Evolutionary conservation across 2,797 vertebrate genomes (phyloP), one percentile per base, ranked within the genome.

Genomic region (Sebastes iracundus): DNA sequence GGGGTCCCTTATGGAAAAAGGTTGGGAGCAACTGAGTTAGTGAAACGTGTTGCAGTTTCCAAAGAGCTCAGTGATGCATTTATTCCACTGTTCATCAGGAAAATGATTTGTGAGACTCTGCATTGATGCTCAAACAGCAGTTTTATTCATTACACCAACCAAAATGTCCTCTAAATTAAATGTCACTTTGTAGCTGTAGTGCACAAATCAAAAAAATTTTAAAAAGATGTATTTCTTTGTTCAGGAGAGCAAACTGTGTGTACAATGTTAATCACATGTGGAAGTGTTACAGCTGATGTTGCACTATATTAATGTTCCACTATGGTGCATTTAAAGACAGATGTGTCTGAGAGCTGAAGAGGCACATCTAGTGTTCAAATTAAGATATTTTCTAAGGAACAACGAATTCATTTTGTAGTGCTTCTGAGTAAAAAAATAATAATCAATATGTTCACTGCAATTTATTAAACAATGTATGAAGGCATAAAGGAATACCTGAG

Each of bases 331-430:
- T 61, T 16, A 25, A 46, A 80, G 46, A 66, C 13, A 46, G 12
- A 55, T 16, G 13, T 70, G 30, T 68, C 18, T 16, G 59, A 8
- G 38, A 28, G 46, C 11, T 75, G 28, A 59, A 81, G n/a, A 75
- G 60, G 22, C 4, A 49, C 79, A 75, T 75, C 85, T 62, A 75
- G 77, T 82, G 72, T 86, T 87, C 22, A 76, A 62, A 61, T 64
- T 1, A 20, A 65, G 38, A 58, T n/a, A 59, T 22, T 61, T 76
- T 23, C 27, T 46, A 5, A 59, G 3, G 5, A 16, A 13, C 4
- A 10, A 6, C 66, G 2, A 56, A 66, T 23, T 4, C 3, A 28
- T 27, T 60, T 69, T 28, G 11, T n/a, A 10, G 11, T 60, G 22
- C 8, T 66, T 72, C 67, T 14, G 2, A 56, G 35, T 32, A 14